Percentiles rank a stretch among this genome's conserved stretches.
Evolutionary conservation across 2,888 invertebrate species (phyloP).

Genomic region (Thysanoteuthis rhombus): DNA sequence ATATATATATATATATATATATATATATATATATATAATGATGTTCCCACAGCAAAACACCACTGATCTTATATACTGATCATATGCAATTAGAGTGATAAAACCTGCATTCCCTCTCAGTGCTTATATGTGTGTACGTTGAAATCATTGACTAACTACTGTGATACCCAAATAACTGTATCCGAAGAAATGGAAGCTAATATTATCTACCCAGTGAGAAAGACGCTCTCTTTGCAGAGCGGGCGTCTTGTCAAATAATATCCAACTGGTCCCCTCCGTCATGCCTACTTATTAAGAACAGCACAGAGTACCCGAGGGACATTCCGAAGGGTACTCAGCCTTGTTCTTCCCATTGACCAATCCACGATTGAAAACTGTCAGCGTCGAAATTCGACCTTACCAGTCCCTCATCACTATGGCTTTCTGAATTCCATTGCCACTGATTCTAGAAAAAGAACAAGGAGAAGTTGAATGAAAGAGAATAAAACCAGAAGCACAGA

Average conservation of each 20-base stretch:
- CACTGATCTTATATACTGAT: no score
- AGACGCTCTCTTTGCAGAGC: no score
- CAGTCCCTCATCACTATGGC: slow-evolving; percentile 62
- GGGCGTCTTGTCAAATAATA: neutral
- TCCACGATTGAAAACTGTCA: slow-evolving; percentile 36
- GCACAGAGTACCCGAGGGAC: neutral
- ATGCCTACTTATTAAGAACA: neutral
- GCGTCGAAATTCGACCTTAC: slow-evolving; percentile 55
- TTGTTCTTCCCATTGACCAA: slow-evolving; percentile 1
- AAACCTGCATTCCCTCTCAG: no score
- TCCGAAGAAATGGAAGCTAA: no score
- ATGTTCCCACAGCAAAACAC: no score
- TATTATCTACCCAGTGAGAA: no score
- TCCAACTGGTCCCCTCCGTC: neutral
- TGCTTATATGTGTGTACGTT: no score
- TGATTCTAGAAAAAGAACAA: slow-evolving; percentile 59
- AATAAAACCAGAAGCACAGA: neutral
- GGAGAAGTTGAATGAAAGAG: slow-evolving; percentile 33
- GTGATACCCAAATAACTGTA: no score
- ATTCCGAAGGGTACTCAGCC: neutral
- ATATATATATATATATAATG: no score
- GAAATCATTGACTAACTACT: no score
- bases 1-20: no score
- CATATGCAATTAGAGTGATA: no score
- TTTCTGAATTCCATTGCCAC: slow-evolving; percentile 62